These are phyloP conservation scores for Rotaria magnacalcarata DNA, from an alignment of 2,888 invertebrate species.

Conservation along the genomic window DNA sequence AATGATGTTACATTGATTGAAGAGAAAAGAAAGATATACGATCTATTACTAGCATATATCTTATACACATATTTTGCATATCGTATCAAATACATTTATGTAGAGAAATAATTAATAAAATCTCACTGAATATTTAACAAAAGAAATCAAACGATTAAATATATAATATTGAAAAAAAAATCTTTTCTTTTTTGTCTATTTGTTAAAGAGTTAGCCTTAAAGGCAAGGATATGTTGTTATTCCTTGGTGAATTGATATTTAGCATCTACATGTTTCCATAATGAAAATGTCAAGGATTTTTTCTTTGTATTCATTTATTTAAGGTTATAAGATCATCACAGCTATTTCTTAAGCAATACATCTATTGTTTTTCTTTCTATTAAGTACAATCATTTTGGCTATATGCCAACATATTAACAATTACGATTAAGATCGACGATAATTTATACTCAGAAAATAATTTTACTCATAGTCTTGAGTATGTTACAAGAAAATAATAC, in stretches of 20 bases:
- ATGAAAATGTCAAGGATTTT: background rate
- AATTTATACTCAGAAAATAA: too few species aligned
- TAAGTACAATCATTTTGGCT: background rate
- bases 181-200: background rate
- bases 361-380: background rate
- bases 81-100: background rate
- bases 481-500: conserved; percentile 14
- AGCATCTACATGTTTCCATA: background rate
- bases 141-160: background rate
- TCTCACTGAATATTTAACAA: background rate
- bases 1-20: background rate
- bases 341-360: background rate
- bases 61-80: background rate
- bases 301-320: background rate
- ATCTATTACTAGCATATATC: background rate
- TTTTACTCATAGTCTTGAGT: background rate
- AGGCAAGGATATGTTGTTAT: background rate
- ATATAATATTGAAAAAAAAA: background rate
- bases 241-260: background rate
- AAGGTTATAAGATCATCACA: background rate
- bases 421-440: background rate
- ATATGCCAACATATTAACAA: background rate
- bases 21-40: background rate
- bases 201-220: background rate
- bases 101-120: background rate